Evolutionary conservation across 2,888 invertebrate species (phyloP).

Genomic region (Pseudanteris insignis): DNA sequence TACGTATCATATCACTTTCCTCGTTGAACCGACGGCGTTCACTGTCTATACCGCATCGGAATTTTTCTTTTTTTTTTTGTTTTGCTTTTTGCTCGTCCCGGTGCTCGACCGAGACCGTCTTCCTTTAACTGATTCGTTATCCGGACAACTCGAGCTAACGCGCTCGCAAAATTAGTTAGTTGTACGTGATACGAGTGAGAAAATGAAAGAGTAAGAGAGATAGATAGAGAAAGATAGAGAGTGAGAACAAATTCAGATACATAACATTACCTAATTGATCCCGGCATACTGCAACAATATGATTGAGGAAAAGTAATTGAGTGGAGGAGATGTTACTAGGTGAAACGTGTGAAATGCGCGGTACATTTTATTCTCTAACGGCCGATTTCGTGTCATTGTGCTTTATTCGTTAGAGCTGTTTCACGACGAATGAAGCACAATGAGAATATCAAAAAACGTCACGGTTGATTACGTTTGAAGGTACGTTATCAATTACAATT

Average conservation of each 20-base stretch:
- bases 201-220: slow-evolving; percentile 6
- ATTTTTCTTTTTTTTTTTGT: slow-evolving; percentile 40
- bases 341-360: slow-evolving; percentile 20
- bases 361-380: neutral
- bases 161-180: slow-evolving; percentile 47
- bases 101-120: slow-evolving; percentile 47
- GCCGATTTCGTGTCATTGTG: too few relatives aligned
- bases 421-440: too few relatives aligned
- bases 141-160: slow-evolving; percentile 48
- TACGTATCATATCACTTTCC: slow-evolving; percentile 49
- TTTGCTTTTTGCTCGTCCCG: too few relatives aligned
- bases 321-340: slow-evolving; percentile 21
- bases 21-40: slow-evolving; percentile 47
- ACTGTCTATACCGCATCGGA: slow-evolving; percentile 38
- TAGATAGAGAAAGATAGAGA: slow-evolving; percentile 5
- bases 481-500: slow-evolving; percentile 41
- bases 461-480: too few relatives aligned
- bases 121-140: slow-evolving; percentile 44
- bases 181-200: slow-evolving; percentile 44
- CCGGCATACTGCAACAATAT: slow-evolving; percentile 61
- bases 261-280: slow-evolving; percentile 61
- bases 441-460: too few relatives aligned
- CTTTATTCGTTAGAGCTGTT: too few relatives aligned
- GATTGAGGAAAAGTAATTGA: slow-evolving; percentile 44
- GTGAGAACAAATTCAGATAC: slow-evolving; percentile 56